A percentile compares a stretch with the other conserved stretches of the same genome.
Conservation (phyloP, 30 jellyfish, hydroid and myxozoan species). For the Aurelia sp. region DNA sequence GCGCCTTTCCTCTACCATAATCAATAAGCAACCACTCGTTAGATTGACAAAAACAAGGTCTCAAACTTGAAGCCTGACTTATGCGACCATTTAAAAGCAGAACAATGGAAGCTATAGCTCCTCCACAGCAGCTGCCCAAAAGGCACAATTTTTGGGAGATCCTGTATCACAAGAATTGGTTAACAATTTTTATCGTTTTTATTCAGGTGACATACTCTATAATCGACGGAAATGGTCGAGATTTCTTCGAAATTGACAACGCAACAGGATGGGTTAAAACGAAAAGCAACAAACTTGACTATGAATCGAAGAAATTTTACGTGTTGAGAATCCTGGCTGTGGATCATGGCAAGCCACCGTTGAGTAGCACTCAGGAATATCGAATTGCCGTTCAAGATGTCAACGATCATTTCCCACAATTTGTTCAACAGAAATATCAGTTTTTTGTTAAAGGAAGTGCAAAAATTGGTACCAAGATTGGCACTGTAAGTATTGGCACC, state of each 20-base stretch:
- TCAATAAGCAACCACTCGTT: no score
- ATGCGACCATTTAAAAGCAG: no score
- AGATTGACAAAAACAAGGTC: no score
- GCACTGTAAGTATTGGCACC: conserved; percentile 69
- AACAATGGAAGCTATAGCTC: no score
- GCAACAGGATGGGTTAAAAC: conserved; percentile 93
- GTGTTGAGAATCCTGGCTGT: conserved; percentile 77
- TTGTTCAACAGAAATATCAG: conserved; percentile 44
- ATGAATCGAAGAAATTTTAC: conserved; percentile 65
- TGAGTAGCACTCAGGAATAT: conserved; percentile 76
- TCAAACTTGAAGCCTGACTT: no score
- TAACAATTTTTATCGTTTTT: neutral
- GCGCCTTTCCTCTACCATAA: no score
- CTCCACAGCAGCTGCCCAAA: no score
- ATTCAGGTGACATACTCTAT: conserved; percentile 84
- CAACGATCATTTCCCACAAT: conserved; percentile 82
- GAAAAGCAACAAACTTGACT: conserved; percentile 62
- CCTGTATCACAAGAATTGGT: neutral
- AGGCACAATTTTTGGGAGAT: no score
- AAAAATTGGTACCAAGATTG: conserved; percentile 69
- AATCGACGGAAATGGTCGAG: conserved; percentile 72
- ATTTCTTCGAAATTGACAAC: conserved; percentile 65
- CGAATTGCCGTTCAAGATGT: conserved; percentile 90
- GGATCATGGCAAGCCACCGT: conserved; percentile 88
- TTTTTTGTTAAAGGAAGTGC: conserved; percentile 76